A percentile compares a stretch with the other conserved stretches of the same genome.
phyloP scores from a whole-genome alignment of 1,140 invertebrate genomes.

The Cephus cinctus region DNA sequence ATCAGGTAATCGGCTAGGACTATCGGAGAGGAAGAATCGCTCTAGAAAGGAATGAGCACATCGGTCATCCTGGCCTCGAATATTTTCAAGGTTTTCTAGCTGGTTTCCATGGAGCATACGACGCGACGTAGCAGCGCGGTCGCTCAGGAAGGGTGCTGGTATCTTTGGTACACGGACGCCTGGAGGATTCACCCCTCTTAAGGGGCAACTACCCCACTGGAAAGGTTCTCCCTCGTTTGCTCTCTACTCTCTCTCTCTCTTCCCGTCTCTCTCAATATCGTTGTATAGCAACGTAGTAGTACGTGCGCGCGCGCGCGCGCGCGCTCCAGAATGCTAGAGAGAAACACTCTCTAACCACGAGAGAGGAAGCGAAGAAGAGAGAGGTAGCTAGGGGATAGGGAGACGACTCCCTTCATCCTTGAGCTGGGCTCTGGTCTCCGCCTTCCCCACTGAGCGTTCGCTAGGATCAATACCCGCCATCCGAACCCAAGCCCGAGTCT shows the following conservation, averaged over 20 bases:
- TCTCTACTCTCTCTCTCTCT: conserved; percentile 16
- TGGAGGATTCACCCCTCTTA: conserved; percentile 33
- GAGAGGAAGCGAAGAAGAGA: conserved; percentile 19
- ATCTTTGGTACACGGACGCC: conserved; percentile 35
- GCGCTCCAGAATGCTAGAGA: conserved; percentile 19
- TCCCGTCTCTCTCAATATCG: conserved; percentile 16
- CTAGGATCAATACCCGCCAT: conserved; percentile 55
- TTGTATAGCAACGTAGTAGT: too few species aligned
- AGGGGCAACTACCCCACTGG: conserved; percentile 32
- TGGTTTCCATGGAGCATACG: too few species aligned
- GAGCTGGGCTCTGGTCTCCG: conserved; percentile 53
- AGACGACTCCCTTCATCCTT: conserved; percentile 54
- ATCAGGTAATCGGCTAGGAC: too few species aligned
- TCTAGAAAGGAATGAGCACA: too few species aligned
- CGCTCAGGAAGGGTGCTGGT: too few species aligned
- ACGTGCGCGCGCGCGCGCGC: neutral
- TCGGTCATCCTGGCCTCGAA: too few species aligned
- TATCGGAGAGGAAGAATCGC: too few species aligned
- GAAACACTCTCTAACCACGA: conserved; percentile 14
- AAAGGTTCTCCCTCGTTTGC: conserved; percentile 18
- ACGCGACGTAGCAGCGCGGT: too few species aligned
- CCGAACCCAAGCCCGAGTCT: conserved; percentile 50
- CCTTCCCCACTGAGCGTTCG: conserved; percentile 48
- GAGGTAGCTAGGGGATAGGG: conserved; percentile 17
- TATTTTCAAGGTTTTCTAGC: too few species aligned